Percentiles rank a stretch among this genome's conserved stretches.
Conservation (phyloP, 1,140 invertebrate species). For the Leptinotarsa undecemlineata region DNA sequence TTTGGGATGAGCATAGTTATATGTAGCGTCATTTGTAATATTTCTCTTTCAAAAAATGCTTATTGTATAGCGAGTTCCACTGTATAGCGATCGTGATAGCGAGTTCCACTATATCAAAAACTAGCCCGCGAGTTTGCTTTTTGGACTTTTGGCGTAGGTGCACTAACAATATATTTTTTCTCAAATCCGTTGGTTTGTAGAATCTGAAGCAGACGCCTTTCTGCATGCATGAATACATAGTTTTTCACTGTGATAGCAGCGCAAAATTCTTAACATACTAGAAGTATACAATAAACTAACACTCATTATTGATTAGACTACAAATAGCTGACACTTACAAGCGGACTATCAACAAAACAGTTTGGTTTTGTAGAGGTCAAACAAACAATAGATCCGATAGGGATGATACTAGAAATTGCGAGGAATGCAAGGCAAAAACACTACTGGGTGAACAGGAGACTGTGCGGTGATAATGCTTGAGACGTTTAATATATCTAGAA, state of each 20-base stretch:
- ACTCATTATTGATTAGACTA: neutral
- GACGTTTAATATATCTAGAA: neutral
- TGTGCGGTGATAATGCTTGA: neutral
- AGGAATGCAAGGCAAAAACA: neutral
- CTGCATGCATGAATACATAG: neutral
- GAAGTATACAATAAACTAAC: neutral
- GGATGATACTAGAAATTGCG: neutral
- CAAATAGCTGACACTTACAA: neutral
- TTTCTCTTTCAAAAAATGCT: neutral
- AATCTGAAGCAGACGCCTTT: too few species aligned
- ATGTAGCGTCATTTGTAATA: neutral
- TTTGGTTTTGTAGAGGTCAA: neutral
- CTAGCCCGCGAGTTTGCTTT: too few species aligned
- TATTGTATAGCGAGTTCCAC: neutral
- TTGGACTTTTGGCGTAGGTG: too few species aligned
- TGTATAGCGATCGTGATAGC: neutral
- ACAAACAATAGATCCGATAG: neutral
- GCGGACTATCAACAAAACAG: neutral
- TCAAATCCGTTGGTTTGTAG: too few species aligned
- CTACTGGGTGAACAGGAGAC: neutral
- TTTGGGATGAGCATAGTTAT: too few species aligned
- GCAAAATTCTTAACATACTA: neutral
- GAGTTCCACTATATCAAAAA: too few species aligned
- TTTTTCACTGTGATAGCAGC: neutral
- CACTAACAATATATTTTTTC: too few species aligned